Evolutionary conservation across 1,140 invertebrate genomes (phyloP).

Genomic region (Euwallacea similis): DNA sequence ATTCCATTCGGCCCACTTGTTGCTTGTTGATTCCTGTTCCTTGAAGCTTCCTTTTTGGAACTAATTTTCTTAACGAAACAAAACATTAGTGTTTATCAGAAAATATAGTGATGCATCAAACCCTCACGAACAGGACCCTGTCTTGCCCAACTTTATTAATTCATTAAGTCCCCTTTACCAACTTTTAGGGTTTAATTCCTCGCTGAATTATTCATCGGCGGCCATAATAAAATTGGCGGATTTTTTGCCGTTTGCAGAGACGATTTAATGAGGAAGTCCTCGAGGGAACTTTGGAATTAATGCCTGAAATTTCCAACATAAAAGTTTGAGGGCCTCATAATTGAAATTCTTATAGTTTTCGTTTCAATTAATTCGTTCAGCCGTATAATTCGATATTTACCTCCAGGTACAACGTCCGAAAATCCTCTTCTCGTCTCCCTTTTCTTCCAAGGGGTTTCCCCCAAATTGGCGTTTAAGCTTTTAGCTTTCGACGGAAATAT

Average conservation of each 20-base stretch:
- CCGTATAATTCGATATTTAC: too few species aligned
- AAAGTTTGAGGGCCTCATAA: slow-evolving; percentile 9
- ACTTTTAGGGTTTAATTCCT: slow-evolving; percentile 37
- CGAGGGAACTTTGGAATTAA: slow-evolving; percentile 23
- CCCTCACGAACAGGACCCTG: neutral
- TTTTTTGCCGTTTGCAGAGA: slow-evolving; percentile 39
- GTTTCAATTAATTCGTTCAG: neutral
- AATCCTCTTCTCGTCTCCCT: too few species aligned
- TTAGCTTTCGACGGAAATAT: slow-evolving; percentile 27
- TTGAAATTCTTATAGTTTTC: slow-evolving; percentile 10
- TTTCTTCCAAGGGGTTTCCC: slow-evolving; percentile 4
- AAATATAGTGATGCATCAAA: slow-evolving; percentile 2
- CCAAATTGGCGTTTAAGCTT: slow-evolving; percentile 33
- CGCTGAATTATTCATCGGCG: slow-evolving; percentile 41
- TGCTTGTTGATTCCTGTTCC: slow-evolving; percentile 17
- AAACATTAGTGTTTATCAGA: slow-evolving; percentile 1
- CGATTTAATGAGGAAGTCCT: slow-evolving; percentile 37
- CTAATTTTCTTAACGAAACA: neutral
- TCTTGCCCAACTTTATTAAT: slow-evolving; percentile 40
- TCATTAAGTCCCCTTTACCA: slow-evolving; percentile 42
- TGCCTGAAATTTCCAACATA: slow-evolving; percentile 7
- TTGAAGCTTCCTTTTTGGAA: slow-evolving; percentile 7
- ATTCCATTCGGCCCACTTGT: slow-evolving; percentile 24
- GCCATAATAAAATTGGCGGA: slow-evolving; percentile 37
- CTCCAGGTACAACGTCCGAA: too few species aligned